These are phyloP conservation scores for Pimpla rufipes DNA, from an alignment of 2,888 invertebrate species.

Conservation along the genomic window DNA sequence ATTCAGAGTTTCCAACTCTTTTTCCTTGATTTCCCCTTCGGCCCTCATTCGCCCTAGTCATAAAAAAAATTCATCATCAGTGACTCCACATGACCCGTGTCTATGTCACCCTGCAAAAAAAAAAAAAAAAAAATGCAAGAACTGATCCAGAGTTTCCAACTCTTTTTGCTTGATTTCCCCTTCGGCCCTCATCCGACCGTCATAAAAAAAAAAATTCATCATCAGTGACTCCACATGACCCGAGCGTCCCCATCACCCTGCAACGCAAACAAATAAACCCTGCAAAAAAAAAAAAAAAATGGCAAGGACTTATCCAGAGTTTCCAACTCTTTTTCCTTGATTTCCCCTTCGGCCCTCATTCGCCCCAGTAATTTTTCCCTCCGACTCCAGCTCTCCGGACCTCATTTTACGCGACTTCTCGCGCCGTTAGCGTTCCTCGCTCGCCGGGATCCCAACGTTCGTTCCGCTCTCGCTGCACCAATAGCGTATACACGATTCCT, in stretches of 20 bases:
- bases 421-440: conserved; percentile 4
- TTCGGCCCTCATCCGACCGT: neutral
- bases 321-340: neutral
- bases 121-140: neutral
- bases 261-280: neutral
- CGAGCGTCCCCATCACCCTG: no score
- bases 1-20: conserved; percentile 3
- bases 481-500: conserved; percentile 3
- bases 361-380: conserved; percentile 12
- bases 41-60: neutral
- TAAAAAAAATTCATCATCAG: no score
- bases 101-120: conserved; percentile 14
- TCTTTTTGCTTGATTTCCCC: neutral
- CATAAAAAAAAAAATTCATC: no score
- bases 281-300: neutral
- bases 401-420: conserved; percentile 14
- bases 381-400: neutral
- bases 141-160: conserved; percentile 12
- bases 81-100: no score
- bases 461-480: conserved; percentile 35
- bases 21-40: neutral
- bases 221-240: no score
- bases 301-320: conserved; percentile 1
- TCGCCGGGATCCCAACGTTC: conserved; percentile 27
- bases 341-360: neutral